Evolutionary conservation across 1,140 invertebrate genomes (phyloP).

Genomic region (Plectus sambesii): DNA sequence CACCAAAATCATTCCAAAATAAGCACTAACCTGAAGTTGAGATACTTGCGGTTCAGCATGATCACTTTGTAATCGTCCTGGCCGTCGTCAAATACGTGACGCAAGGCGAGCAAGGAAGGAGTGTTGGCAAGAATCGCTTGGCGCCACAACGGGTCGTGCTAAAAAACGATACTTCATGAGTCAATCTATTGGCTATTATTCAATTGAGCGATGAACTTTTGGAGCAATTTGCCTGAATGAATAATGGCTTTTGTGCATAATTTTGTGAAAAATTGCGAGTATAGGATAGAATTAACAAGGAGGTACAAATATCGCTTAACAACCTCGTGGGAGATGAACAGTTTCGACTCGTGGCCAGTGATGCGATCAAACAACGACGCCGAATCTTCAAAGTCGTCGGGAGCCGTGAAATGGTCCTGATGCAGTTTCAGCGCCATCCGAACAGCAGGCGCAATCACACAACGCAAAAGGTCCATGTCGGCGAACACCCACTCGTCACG

Average conservation of each 20-base stretch:
- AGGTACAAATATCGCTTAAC: too few relatives aligned
- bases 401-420: constrained; percentile 87
- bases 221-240: too few relatives aligned
- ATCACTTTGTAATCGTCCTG: constrained; percentile 90
- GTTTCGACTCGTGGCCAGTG: constrained; percentile 65
- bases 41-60: constrained; percentile 88
- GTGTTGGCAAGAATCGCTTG: constrained; percentile 87
- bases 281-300: too few relatives aligned
- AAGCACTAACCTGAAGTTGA: constrained; percentile 72
- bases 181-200: too few relatives aligned
- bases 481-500: constrained; percentile 96
- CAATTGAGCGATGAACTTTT: too few relatives aligned
- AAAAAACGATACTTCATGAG: too few relatives aligned
- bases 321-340: constrained; percentile 95
- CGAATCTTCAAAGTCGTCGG: constrained; percentile 85
- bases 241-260: too few relatives aligned
- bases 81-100: constrained; percentile 92
- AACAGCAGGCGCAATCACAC: constrained; percentile 86
- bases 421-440: constrained; percentile 95
- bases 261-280: too few relatives aligned
- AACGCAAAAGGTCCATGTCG: constrained; percentile 83
- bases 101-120: constrained; percentile 82
- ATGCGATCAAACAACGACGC: constrained; percentile 77
- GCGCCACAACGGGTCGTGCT: constrained; percentile 78
- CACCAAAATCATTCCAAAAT: constrained; percentile 2